phyloP scores from a whole-genome alignment of 2,113 vertebrate species.

The Phylloscopus trochiloides region DNA sequence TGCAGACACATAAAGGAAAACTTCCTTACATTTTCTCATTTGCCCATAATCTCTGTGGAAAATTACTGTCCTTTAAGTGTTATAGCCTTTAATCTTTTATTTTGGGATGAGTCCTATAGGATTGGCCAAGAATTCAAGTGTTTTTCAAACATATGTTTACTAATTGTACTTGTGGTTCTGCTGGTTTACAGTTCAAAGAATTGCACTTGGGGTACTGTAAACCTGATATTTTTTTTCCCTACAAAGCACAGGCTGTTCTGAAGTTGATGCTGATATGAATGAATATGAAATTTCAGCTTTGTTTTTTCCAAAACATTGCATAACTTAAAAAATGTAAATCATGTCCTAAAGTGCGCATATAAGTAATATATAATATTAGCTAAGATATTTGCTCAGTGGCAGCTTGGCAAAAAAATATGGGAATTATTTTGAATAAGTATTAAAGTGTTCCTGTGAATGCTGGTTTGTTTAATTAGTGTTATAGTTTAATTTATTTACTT shows the following conservation, averaged over 20 bases:
- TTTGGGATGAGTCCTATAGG: not conserved
- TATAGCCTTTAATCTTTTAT: not conserved
- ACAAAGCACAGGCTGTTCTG: not conserved
- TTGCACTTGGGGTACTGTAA: not conserved
- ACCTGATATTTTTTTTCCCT: not conserved
- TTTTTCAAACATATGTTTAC: not conserved
- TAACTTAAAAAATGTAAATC: not conserved
- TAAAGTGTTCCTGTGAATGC: not conserved
- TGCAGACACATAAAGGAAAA: not conserved
- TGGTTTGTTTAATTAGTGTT: not conserved
- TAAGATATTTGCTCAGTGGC: not conserved
- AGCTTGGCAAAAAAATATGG: not conserved
- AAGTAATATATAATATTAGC: not conserved
- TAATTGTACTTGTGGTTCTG: not conserved
- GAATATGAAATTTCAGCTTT: not conserved
- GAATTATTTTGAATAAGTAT: not conserved
- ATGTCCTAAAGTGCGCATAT: not conserved
- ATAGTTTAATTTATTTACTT: not conserved
- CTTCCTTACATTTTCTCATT: not conserved
- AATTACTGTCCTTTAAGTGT: not conserved
- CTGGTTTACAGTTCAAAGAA: not conserved
- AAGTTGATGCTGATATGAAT: not conserved
- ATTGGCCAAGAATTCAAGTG: not conserved
- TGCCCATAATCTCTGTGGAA: not conserved
- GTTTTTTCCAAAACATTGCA: not conserved